These are phyloP conservation scores for Pocillopora damicornis DNA, from an alignment of 64 coral and sea anemone genomes.

Conservation along the genomic window DNA sequence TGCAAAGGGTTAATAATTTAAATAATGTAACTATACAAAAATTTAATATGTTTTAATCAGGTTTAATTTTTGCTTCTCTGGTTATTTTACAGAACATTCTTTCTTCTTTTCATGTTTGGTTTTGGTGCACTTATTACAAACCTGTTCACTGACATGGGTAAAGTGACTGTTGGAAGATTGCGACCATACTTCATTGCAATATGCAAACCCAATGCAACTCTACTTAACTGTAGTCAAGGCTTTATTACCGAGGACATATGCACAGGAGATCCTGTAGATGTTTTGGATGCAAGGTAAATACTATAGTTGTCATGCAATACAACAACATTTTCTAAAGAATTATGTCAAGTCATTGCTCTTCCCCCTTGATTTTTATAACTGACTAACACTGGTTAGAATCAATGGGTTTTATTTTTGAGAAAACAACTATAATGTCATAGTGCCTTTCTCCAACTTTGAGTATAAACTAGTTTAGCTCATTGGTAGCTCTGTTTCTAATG, in stretches of 20 bases:
- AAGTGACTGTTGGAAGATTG: conserved; percentile 67
- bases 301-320: neutral
- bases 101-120: conserved; percentile 70
- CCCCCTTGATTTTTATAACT: too few relatives aligned
- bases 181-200: conserved; percentile 82
- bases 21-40: too few relatives aligned
- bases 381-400: too few relatives aligned
- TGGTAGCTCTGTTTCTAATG: too few relatives aligned
- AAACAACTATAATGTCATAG: too few relatives aligned
- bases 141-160: conserved; percentile 79
- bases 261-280: conserved; percentile 65
- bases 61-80: neutral
- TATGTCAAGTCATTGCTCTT: too few relatives aligned
- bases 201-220: conserved; percentile 65
- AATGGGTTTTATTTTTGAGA: too few relatives aligned
- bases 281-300: conserved; percentile 74
- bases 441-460: too few relatives aligned
- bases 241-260: conserved; percentile 60
- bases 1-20: too few relatives aligned
- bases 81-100: conserved; percentile 45
- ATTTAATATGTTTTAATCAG: too few relatives aligned
- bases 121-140: conserved; percentile 80
- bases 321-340: too few relatives aligned
- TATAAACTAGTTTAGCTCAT: too few relatives aligned
- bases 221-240: conserved; percentile 67